Base-by-base conservation (phyloP, 1,140 invertebrate species). In the Odontomachus brunneus region DNA sequence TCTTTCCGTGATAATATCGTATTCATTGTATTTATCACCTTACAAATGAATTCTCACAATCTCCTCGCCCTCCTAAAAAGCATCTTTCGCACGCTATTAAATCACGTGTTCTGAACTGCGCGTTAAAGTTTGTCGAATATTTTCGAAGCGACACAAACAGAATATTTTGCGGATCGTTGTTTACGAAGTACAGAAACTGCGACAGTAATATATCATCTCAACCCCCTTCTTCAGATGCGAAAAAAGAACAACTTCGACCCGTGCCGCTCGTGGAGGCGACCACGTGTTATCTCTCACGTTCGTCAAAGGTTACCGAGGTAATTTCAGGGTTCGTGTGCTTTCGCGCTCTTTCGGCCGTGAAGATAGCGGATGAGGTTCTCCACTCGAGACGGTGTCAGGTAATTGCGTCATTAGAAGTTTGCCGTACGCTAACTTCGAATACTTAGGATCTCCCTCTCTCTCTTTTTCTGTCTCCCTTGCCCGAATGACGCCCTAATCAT, bases 231-330 rank as follows among this genome's bases (percentile, higher is more conserved):
- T 0, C 26, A 29, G 17, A 33, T 14, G 0, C 5, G 66, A 81
- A 72, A 60, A 72, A 81, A 84, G 33, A 66, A 74, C 59, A 24
- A 24, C 17, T 33, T 19, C 22, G 38, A 69, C 5, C 22, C 49
- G 19, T 22, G 57, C 2, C 48, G 60, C 51, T 69, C 62, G 22
- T 66, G 60, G 67, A 69, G 81, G 83, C 69, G 65, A 67, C 63
- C 78, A 53, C 72, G 57, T 49, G 75, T 60, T 75, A 82, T 75
- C 85, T 88, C 83, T 72, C 84, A 88, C 86, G 86, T 84, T 88
- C 80, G 38, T 81, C 72, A 86, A 83, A 86, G 88, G 78, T 88
- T 76, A 76, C 22, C 9, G 2, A 66, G 75, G 53, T 53, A 38
- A 22, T 81, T 84, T 84, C 74, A 86, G 82, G 82, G 67, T 84